Evolutionary conservation across 2,113 vertebrate species (phyloP), one percentile per base, ranked within the genome.

Genomic region (Connochaetes taurinus): DNA sequence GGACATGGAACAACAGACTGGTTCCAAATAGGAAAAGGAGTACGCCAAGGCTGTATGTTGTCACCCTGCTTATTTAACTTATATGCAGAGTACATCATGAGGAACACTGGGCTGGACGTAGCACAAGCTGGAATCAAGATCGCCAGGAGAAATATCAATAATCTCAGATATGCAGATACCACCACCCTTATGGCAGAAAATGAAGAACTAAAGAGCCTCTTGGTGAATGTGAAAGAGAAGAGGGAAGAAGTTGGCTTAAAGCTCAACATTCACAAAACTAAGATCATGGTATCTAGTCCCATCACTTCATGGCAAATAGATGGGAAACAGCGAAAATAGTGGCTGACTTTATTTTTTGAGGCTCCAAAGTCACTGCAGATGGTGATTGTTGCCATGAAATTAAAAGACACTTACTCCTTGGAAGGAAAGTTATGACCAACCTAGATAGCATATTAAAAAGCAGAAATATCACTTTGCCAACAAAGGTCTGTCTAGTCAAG

Each of bases 271-370:
- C 62, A 67, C 4, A n/a, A 67, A n/a, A 67, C 7, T 0, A 67
- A 67, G 7, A 67, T n/a, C 62, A 67, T 10, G 62, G 62, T 33
- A 67, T 67, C 62, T 2, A 0, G 33, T 19, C 33, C 15, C 33
- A 67, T 33, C 62, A 67, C 8, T n/a, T 67, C 8, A 9, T 67
- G 33, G 33, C 1, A 67, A 67, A 67, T 10, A 67, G 33, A n/a
- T n/a, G 33, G 64, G 16, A n/a, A 67, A 67, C 62, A 64, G 31
- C 8, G 31, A 3, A 64, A 64, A 64, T 31, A 64, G 33, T 67
- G 16, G 1, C 16, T 4, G 4, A 67, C 7, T 67, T 67, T 67
- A 67, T 67, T n/a, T 64, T 64, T 0, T 1, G 7, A 0, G 33
- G 33, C 62, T 17, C 33, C 31, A 64, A 64, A n/a, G 17, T 64